Evolutionary conservation across 2,888 invertebrate genomes (phyloP).

Genomic region (Meliscaeva auricollis): DNA sequence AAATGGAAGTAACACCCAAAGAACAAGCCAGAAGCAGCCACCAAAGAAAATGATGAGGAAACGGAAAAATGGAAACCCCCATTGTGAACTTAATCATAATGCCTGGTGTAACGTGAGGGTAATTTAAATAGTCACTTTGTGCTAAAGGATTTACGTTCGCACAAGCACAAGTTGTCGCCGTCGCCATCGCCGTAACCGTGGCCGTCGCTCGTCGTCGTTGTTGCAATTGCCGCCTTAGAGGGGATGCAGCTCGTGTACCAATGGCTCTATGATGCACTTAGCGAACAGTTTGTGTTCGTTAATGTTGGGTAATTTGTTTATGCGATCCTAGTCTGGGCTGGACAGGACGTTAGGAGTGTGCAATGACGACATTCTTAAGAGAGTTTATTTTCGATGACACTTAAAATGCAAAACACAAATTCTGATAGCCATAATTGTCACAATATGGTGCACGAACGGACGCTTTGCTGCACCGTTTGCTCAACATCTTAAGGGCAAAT

Average conservation of each 20-base stretch:
- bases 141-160: constrained; percentile 72
- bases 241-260: constrained; percentile 60
- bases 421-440: constrained; percentile 66
- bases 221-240: not conserved
- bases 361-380: constrained; percentile 33
- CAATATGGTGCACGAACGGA: constrained; percentile 46
- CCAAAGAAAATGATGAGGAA: constrained; percentile 7
- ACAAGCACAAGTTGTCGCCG: constrained; percentile 64
- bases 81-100: constrained; percentile 73
- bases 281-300: constrained; percentile 74
- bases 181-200: too few species aligned
- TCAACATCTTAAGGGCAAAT: constrained; percentile 43
- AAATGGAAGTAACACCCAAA: constrained; percentile 31
- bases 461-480: not conserved
- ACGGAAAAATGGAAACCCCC: constrained; percentile 36
- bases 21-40: constrained; percentile 19
- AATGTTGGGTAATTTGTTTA: constrained; percentile 76
- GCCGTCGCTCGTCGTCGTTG: constrained; percentile 64
- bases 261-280: constrained; percentile 64
- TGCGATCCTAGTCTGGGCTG: constrained; percentile 34
- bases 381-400: constrained; percentile 62
- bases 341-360: not conserved
- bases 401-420: constrained; percentile 75
- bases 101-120: constrained; percentile 75
- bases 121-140: constrained; percentile 76